phyloP scores from a whole-genome alignment of 2,113 vertebrate species.

The Amblyornis subalaris region DNA sequence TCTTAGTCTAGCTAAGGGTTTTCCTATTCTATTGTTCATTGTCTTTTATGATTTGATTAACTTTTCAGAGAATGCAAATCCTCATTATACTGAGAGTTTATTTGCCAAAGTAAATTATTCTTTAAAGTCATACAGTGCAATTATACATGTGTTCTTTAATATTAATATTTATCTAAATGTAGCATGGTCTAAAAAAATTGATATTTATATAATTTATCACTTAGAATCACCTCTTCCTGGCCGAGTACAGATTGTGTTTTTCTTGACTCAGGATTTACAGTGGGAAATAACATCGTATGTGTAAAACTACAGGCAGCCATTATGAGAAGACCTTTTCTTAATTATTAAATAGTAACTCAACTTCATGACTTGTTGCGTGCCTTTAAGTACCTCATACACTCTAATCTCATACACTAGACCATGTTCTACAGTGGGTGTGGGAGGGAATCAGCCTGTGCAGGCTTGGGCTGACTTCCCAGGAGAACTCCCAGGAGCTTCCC shows the following conservation, averaged over 20 bases:
- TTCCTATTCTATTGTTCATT: not conserved
- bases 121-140: not conserved
- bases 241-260: not conserved
- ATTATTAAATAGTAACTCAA: not conserved
- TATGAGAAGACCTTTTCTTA: not conserved
- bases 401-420: not conserved
- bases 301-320: not conserved
- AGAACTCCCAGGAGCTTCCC: not conserved
- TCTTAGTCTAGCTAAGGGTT: not conserved
- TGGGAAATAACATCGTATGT: not conserved
- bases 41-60: not conserved
- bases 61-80: not conserved
- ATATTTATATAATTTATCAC: not conserved
- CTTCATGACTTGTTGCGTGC: not conserved
- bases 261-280: not conserved
- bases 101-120: not conserved
- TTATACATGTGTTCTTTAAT: not conserved
- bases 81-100: not conserved
- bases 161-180: not conserved
- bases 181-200: not conserved
- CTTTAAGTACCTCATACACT: not conserved
- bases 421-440: not conserved
- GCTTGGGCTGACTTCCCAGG: not conserved
- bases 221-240: not conserved
- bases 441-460: not conserved